These are phyloP conservation scores for Neolamprologus kungweensis DNA, from an alignment of 2,113 vertebrate genomes.

Conservation along the genomic window DNA sequence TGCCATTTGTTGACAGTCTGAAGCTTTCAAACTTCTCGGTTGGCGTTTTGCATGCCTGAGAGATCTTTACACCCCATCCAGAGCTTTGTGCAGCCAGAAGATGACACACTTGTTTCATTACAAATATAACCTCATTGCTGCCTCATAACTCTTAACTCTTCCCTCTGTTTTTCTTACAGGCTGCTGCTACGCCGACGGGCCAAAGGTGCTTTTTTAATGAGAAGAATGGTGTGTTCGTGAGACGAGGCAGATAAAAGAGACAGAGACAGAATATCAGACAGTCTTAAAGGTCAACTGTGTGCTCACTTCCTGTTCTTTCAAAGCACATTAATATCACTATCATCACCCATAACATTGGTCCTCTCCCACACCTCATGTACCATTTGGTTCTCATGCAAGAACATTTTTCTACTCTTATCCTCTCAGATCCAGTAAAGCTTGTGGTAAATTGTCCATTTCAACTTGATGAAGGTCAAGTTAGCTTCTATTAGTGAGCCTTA, in stretches of 20 bases:
- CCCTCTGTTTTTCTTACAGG: neutral
- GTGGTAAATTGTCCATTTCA: neutral
- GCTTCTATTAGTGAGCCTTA: neutral
- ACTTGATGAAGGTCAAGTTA: neutral
- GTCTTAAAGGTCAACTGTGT: neutral
- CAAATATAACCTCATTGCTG: neutral
- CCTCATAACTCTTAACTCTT: neutral
- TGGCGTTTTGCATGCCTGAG: neutral
- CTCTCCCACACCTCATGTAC: neutral
- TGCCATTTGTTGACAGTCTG: neutral
- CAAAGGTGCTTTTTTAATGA: neutral
- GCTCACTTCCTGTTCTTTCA: neutral
- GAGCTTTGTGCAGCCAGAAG: neutral
- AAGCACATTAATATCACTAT: neutral
- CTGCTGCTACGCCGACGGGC: neutral
- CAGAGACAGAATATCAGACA: neutral
- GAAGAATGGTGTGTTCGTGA: neutral
- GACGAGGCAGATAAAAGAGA: neutral
- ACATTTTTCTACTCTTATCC: neutral
- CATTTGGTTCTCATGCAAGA: neutral
- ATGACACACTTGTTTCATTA: conserved; percentile 24
- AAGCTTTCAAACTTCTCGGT: neutral
- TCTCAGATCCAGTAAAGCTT: neutral
- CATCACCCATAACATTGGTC: neutral
- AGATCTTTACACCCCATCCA: neutral